Conservation (phyloP, 1,140 invertebrate species). For the Xylocopa sonorina region DNA sequence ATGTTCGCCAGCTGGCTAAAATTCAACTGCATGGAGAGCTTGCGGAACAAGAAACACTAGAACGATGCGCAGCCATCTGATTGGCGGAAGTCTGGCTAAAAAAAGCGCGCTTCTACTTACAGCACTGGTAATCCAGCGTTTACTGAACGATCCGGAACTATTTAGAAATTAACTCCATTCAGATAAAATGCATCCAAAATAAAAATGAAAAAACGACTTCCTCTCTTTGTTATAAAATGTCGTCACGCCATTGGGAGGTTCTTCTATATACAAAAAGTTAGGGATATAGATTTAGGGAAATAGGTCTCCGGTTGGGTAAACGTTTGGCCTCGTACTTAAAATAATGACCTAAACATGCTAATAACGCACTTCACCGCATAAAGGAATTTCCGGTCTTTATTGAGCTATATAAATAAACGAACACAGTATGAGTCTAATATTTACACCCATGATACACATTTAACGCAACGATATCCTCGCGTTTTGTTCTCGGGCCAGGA, state of each 20-base stretch:
- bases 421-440: slow-evolving; percentile 65
- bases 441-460: slow-evolving; percentile 55
- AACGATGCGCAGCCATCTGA: slow-evolving; percentile 22
- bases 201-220: neutral
- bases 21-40: slow-evolving; percentile 5
- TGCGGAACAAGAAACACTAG: slow-evolving; percentile 28
- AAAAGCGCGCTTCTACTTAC: slow-evolving; percentile 42
- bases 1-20: neutral
- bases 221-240: neutral
- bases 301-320: slow-evolving; percentile 17
- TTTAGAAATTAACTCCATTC: neutral
- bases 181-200: too few relatives aligned
- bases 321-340: neutral
- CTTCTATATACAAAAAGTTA: neutral
- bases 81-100: slow-evolving; percentile 41
- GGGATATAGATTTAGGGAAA: neutral
- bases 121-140: neutral
- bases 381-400: slow-evolving; percentile 54
- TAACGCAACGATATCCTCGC: slow-evolving; percentile 52
- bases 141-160: slow-evolving; percentile 8
- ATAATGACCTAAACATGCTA: neutral
- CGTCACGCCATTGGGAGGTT: neutral
- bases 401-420: slow-evolving; percentile 65
- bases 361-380: slow-evolving; percentile 5
- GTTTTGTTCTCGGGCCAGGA: slow-evolving; percentile 14